These are phyloP conservation scores for Melipona quadrifasciata DNA, from an alignment of 1,140 invertebrate species.

Conservation along the genomic window DNA sequence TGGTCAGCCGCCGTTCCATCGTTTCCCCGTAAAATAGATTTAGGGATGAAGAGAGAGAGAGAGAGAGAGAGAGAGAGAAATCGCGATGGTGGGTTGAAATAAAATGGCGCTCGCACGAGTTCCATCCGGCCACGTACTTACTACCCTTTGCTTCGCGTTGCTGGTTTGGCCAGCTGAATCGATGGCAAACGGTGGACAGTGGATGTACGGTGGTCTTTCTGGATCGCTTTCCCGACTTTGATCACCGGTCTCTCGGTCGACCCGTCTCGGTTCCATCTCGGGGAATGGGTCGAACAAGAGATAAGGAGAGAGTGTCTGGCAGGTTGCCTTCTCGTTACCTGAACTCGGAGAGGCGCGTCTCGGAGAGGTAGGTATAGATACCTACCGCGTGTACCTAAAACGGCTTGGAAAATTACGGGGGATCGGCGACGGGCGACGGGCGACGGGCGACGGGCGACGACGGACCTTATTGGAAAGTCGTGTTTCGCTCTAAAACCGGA, in stretches of 20 bases:
- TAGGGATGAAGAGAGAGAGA: conserved; percentile 61
- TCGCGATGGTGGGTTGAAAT: conserved; percentile 65
- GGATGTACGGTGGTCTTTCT: background rate
- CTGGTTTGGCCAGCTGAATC: background rate
- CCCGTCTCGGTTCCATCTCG: background rate
- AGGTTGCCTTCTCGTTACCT: too few species aligned
- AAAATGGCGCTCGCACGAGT: conserved; percentile 65
- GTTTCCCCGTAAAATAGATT: conserved; percentile 67
- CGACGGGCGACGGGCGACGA: conserved; percentile 56
- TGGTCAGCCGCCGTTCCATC: background rate
- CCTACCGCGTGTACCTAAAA: background rate
- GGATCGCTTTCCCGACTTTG: background rate
- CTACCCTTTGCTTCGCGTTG: too few species aligned
- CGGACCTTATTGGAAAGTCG: conserved; percentile 77
- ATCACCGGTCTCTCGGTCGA: too few species aligned
- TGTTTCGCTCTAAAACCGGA: conserved; percentile 76
- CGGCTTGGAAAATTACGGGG: background rate
- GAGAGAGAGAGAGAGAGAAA: conserved; percentile 52
- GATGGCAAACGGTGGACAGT: too few species aligned
- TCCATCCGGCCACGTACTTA: background rate
- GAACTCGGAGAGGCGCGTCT: too few species aligned
- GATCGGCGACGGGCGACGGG: conserved; percentile 41
- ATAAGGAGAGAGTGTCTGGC: too few species aligned
- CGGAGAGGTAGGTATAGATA: too few species aligned
- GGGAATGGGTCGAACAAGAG: too few species aligned